Percentiles rank a stretch among this genome's conserved stretches.
Conservation (phyloP, 2,888 invertebrate species). For the Himalopsyche japonica region DNA sequence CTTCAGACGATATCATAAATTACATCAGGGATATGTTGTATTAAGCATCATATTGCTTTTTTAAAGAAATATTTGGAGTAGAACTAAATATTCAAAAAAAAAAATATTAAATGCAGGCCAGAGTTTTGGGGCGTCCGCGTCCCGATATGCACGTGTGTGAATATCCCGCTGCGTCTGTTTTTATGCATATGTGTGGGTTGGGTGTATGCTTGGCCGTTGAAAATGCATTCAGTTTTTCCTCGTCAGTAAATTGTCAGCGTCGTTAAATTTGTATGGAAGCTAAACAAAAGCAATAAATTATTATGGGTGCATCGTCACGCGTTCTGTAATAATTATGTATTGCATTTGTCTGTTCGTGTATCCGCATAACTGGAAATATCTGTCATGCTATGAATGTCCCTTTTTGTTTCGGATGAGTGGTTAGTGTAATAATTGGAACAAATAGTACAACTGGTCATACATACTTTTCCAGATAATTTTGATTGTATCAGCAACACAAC, state of each 20-base stretch:
- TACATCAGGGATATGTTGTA: too few relatives aligned
- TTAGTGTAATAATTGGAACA: neutral
- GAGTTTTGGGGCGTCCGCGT: neutral
- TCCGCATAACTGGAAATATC: neutral
- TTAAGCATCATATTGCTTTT: too few relatives aligned
- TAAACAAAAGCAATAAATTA: neutral
- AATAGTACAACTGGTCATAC: neutral
- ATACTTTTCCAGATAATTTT: neutral
- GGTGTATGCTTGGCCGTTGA: neutral
- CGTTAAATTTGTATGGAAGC: neutral
- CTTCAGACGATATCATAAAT: too few relatives aligned
- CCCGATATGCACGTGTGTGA: neutral
- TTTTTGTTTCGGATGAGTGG: neutral
- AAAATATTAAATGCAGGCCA: neutral
- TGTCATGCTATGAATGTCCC: neutral
- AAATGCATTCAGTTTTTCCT: neutral
- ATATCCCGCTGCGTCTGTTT: neutral
- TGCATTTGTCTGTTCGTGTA: neutral
- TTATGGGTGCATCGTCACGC: neutral
- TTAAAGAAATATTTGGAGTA: too few relatives aligned
- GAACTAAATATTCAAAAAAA: too few relatives aligned
- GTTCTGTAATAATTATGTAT: neutral
- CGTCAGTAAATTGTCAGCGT: neutral
- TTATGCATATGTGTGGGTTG: neutral
- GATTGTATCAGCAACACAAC: neutral